Conservation (phyloP, 2,888 invertebrate genomes). For the Dolomedes plantarius region DNA sequence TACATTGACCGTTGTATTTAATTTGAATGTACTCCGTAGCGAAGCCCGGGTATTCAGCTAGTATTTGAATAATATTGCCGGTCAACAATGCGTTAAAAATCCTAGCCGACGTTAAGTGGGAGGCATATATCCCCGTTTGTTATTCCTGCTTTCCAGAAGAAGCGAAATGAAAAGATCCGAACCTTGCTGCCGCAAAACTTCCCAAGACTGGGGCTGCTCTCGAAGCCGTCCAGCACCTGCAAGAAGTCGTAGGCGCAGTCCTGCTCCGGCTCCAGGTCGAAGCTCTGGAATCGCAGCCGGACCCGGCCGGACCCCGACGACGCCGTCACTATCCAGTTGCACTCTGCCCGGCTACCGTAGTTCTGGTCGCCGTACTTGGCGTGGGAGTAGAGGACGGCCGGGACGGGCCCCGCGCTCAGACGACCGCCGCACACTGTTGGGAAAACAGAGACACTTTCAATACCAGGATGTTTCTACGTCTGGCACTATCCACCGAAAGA, state of each 20-base stretch:
- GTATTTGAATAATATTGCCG: too few relatives aligned
- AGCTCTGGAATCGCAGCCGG: slow-evolving; percentile 87
- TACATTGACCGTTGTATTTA: too few relatives aligned
- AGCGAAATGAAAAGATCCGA: too few relatives aligned
- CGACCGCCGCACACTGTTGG: slow-evolving; percentile 94
- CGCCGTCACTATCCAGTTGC: slow-evolving; percentile 96
- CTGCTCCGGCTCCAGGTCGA: slow-evolving; percentile 92
- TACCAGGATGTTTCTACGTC: too few relatives aligned
- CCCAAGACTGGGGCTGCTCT: slow-evolving; percentile 88
- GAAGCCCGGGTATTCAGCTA: too few relatives aligned
- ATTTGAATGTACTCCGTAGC: too few relatives aligned
- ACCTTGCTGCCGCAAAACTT: slow-evolving; percentile 92
- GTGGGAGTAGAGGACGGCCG: slow-evolving; percentile 95
- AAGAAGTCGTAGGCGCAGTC: slow-evolving; percentile 96
- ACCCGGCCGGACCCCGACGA: slow-evolving; percentile 84
- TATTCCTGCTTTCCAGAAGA: too few relatives aligned
- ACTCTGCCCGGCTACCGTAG: slow-evolving; percentile 92
- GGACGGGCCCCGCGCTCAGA: slow-evolving; percentile 87
- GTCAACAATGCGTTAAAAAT: too few relatives aligned
- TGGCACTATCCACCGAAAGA: too few relatives aligned
- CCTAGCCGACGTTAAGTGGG: too few relatives aligned
- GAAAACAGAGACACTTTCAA: too few relatives aligned
- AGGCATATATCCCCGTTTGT: too few relatives aligned
- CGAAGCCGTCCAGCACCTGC: slow-evolving; percentile 92
- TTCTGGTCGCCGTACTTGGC: slow-evolving; percentile 93